Base-by-base conservation (phyloP, 2,113 vertebrate genomes). In the Piaya cayana region DNA sequence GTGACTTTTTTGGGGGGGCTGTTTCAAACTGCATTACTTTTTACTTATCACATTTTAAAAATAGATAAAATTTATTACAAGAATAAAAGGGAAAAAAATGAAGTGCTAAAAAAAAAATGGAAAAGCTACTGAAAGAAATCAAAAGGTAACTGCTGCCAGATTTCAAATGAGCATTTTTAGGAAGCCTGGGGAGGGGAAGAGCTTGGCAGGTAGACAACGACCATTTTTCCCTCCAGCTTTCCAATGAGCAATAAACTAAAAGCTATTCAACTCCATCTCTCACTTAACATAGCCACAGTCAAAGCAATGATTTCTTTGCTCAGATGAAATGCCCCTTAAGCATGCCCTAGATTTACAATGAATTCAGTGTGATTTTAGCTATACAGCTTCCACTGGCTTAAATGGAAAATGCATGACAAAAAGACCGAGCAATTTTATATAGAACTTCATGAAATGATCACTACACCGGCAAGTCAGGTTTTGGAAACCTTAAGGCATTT, bases 201-300 rank as follows among this genome's bases (percentile, higher is more conserved):
- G 42, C 47, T 92, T 91, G 94, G 88, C 89, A 93, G 76, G 87
- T 93, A 95, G 93, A 88, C 87, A 94, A 95, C 93, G 82, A 91
- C 82, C 76, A 94, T 92, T 96, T 95, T 49, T 1, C 81, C 84
- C 82, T 90, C 86, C 71, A 90, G 93, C 93, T 96, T 97, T 90
- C 90, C 97, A 95, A 95, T 87, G 91, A 96, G 95, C 95, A 96
- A 88, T 96, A 93, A 95, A 94, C 85, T 90, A 84, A 97, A 95
- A 95, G 91, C 82, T 88, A 92, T 96, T 96, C 95, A 94, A 85
- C 92, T 94, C 92, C 79, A 84, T 67, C 91, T 84, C 87, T 82
- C 63, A 60, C 80, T 92, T 95, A 96, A 90, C 86, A 88, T 62
- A 94, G 90, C 56, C 82, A 89, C 74, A 94, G 92, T 90, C 94